Conservation (phyloP, 2,113 vertebrate genomes). For the Heterotilapia buettikoferi region DNA sequence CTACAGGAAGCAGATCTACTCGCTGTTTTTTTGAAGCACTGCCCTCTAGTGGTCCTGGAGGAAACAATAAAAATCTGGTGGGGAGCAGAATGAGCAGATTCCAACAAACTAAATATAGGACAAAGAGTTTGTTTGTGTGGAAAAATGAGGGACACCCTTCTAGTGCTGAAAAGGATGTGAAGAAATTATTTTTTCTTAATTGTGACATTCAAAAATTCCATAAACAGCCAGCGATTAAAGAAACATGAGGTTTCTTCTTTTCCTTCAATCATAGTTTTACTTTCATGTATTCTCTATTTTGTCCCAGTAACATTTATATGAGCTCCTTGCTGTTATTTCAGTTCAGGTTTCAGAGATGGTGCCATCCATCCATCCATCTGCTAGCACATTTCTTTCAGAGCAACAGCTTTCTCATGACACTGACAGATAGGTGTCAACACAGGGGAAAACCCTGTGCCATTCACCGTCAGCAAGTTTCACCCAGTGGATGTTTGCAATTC, state of each 20-base stretch:
- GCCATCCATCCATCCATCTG: neutral
- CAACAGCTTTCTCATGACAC: accelerated
- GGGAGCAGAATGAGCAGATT: neutral
- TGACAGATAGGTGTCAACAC: neutral
- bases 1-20: neutral
- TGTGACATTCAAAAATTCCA: neutral
- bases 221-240: neutral
- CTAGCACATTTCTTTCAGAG: neutral
- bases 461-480: neutral
- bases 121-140: neutral
- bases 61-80: neutral
- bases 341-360: neutral
- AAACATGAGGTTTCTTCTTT: neutral
- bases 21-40: neutral
- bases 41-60: neutral
- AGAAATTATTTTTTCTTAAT: neutral
- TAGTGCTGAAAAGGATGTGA: neutral
- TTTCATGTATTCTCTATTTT: neutral
- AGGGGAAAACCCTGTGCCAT: neutral
- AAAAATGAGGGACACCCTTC: neutral
- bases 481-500: neutral
- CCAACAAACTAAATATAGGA: neutral
- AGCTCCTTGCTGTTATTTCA: neutral
- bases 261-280: neutral
- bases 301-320: neutral